Base-by-base conservation (phyloP, 2,797 vertebrate species). In the Poeciliopsis presidionis region DNA sequence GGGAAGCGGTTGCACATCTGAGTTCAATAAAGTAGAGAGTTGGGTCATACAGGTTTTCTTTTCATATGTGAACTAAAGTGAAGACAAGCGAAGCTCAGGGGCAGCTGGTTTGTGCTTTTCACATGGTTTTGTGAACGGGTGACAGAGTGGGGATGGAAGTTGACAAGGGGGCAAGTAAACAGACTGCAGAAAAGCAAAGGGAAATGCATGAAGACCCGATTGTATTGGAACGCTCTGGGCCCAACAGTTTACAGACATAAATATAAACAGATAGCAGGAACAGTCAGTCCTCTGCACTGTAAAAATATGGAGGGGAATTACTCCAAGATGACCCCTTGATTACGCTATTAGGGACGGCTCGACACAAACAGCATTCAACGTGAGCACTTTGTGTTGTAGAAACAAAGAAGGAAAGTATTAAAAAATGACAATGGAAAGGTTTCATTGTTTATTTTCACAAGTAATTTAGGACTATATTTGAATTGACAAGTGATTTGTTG, bases 221-320 rank as follows among this genome's bases (percentile, higher is more conserved):
- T 94, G 91, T 92, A 93, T 94, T 94, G 87, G 87, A 88, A 88
- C 30, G 89, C 90, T 91, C 51, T 36, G 72, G 88, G 87, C 83
- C 82, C 73, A 80, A 84, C 85, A 91, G 88, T 93, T 94, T 91
- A 88, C 89, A 93, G 92, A 93, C 91, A 93, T 91, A 92, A 95
- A 94, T 94, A 88, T 90, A 95, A 95, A 94, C 92, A 94, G 73
- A 75, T 75, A 79, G 81, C 67, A 46, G 86, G 87, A 89, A 93
- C 86, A 78, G 86, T 90, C 92, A 93, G 94, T 93, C 92, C 79
- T 86, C 70, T 51, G 75, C 81, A 93, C 89, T 88, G 82, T 79
- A 84, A 92, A 88, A 45, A 93, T 91, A 93, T 86, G 79, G 91
- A 93, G 85, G 83, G 70, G 91, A 91, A 90, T 84, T 73, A 89